Evolutionary conservation across 2,888 invertebrate species (phyloP), one percentile per base, ranked within the genome.

Genomic region (Lithophane semibrunnea): DNA sequence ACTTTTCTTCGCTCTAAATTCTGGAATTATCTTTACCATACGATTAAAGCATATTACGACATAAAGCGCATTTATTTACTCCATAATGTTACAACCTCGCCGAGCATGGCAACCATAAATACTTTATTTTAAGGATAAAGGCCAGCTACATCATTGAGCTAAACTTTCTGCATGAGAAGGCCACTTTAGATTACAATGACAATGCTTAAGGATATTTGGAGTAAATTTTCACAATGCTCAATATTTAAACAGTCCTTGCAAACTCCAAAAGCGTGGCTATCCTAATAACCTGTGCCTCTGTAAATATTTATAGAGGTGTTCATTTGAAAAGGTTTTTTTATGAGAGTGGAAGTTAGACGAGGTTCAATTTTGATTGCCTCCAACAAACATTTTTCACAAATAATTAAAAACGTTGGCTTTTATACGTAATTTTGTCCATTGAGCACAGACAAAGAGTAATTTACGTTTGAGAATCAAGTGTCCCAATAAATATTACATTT

Each of bases 231-330:
- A 71, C 47, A 61, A 18, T 18, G 58, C n/a, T 67, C 64, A 73
- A 75, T 73, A 74, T 79, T 81, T 47, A 68, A 65, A 79, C 68
- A 66, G 79, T 80, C 85, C 74, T 42, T 73, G 58, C 8, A 49
- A 81, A 47, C 44, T 61, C 44, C 4, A 42, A 56, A 44, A 29
- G 73, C 85, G 73, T 87, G 86, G 85, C 81, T 79, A 86, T 86
- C 88, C 88, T 86, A 78, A 70, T 86, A 82, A 88, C 85, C 80
- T 80, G 77, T 63, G 85, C 83, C 85, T 65, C 70, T 64, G 88
- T 89, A 90, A 91, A 91, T 92, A 91, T 92, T 91, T 91, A 91
- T 88, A 75, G 91, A 86, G 79, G 84, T 87, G 87, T 88, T 88
- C 90, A 90, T 90, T 88, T 88, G 85, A 77, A 73, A 84, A 77